Evolutionary conservation across 1,140 invertebrate species (phyloP).

Genomic region (Pseudobourletiella spinata): DNA sequence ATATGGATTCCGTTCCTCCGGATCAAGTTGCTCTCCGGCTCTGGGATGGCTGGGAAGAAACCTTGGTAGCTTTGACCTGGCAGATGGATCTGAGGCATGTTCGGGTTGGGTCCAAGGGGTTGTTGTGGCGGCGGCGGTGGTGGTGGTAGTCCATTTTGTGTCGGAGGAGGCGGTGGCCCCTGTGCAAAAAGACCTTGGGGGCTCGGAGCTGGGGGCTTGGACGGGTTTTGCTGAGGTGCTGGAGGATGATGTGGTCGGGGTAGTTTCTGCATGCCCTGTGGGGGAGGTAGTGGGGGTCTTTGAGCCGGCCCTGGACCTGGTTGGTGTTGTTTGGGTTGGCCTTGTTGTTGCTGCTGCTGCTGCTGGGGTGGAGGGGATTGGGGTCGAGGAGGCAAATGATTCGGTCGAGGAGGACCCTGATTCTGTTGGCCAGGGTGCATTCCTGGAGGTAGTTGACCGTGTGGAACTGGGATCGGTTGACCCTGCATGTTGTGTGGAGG

Average conservation of each 20-base stretch:
- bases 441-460: neutral
- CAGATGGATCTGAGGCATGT: constrained; percentile 9
- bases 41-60: neutral
- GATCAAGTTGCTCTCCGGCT: constrained; percentile 2
- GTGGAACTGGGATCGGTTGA: neutral
- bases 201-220: too few relatives aligned
- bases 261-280: too few relatives aligned
- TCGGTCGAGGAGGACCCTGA: neutral
- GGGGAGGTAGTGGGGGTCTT: constrained; percentile 6
- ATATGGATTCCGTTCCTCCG: constrained; percentile 5
- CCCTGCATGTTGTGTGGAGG: too few relatives aligned
- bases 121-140: neutral
- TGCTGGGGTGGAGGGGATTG: neutral
- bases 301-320: neutral
- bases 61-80: constrained; percentile 1
- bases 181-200: neutral
- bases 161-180: constrained; percentile 3
- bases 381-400: neutral
- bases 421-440: neutral
- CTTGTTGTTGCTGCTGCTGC: neutral
- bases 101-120: constrained; percentile 2
- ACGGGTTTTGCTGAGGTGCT: too few relatives aligned
- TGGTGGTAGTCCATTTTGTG: neutral
- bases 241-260: too few relatives aligned
- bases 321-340: neutral